Evolutionary conservation across 1,140 invertebrate genomes (phyloP), one percentile per base, ranked within the genome.

Genomic region (Aphelinus certus): DNA sequence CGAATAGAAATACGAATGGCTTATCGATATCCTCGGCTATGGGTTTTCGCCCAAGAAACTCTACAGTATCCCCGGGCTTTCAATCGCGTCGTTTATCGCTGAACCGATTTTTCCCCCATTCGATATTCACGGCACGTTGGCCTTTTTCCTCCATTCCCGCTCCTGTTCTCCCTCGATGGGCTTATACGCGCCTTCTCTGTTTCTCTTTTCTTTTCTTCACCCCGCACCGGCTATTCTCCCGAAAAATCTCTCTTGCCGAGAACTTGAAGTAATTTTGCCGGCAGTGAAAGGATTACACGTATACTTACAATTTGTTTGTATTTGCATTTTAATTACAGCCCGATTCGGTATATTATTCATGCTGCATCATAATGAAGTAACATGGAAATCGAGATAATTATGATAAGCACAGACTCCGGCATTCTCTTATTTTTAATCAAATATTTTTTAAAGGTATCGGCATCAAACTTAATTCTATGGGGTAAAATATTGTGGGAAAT

Each of bases 51-150:
- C 65, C n/a, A 46, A 67, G 65, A 67, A 67, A 67, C 53, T 67
- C 65, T 43, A 49, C 43, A 9, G 42, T 70, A 81, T 78, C 79
- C 79, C 57, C 71, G 64, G 75, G 77, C 79, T 84, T 83, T 82
- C 82, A 83, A 84, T 83, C 81, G 81, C 78, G 78, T 82, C 83
- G 83, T 84, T 84, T 83, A 84, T 83, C 81, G 82, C 78, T 53
- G 2, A 67, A 67, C 65, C 65, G 65, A 67, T 67, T 67, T 46
- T 47, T 81, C 79, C 77, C 77, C 78, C 78, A 84, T 84, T 83
- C 77, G 75, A 84, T 84, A 84, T 82, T 83, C 83, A 83, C 79
- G 79, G 79, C 79, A 80, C 81, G 81, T 83, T 77, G 75, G 70
- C 67, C 76, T 78, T 78, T 79, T 78, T 75, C 78, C 69, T 79